Base-by-base conservation (phyloP, 2,113 vertebrate species). In the Verasper variegatus region DNA sequence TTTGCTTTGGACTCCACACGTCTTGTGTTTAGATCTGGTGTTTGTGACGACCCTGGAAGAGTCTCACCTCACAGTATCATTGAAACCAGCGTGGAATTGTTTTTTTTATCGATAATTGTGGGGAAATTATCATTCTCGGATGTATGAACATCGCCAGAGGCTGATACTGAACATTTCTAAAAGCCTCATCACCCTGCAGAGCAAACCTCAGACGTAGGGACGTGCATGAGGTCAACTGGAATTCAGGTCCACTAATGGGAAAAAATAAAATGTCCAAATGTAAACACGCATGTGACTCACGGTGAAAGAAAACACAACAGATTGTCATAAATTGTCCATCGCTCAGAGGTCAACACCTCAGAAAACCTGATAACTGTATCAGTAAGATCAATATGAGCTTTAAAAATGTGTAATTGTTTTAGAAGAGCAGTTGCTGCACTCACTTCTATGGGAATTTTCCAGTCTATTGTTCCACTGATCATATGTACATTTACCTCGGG, bases 141-240 rank as follows among this genome's bases (percentile, higher is more conserved):
- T 21, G 23, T 64, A 42, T 66, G 52, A 74, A 68, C 60, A 64
- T n/a, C 27, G 27, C 18, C 68, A 55, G n/a, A 47, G 6, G 58
- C 24, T 49, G 24, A 82, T 71, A 27, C 26, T 51, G 23, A 57
- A 27, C 23, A 21, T 59, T 65, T 6, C n/a, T 31, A 45, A 47
- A 62, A 42, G 21, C 37, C 24, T 2, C 20, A 35, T 47, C 51
- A 52, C 18, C 42, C 70, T 60, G 58, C 55, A 45, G 31, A 55
- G 42, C 14, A 20, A 35, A 14, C 23, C n/a, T 74, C 18, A 40
- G 10, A 23, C 31, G 24, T 4, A 17, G 51, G 12, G 6, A 47
- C 24, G 6, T 52, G 14, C 4, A 18, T 35, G 54, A 57, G 35
- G 23, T n/a, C n/a, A 51, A 7, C 56, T n/a, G 64, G 17, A 13